Percentiles rank a stretch among this genome's conserved stretches.
phyloP scores from a whole-genome alignment of 2,888 invertebrate genomes.

The Dinocampus coccinellae region DNA sequence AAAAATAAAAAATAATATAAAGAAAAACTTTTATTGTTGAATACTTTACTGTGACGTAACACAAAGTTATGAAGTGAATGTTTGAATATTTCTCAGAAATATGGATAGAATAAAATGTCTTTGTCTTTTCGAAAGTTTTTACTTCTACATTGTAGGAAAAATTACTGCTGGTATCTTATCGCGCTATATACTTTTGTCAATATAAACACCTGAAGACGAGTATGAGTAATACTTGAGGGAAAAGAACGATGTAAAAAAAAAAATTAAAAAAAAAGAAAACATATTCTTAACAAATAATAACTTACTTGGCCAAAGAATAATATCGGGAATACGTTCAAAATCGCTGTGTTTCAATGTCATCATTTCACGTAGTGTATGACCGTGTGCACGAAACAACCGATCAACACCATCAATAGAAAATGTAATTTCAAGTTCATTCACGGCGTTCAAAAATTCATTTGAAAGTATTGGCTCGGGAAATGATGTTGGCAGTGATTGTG shows the following conservation, averaged over 20 bases:
- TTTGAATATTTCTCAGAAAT: not conserved
- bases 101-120: not conserved
- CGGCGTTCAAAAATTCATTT: conserved; percentile 73
- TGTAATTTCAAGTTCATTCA: conserved; percentile 72
- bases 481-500: conserved; percentile 73
- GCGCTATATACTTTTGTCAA: not conserved
- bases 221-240: not conserved
- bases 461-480: conserved; percentile 80
- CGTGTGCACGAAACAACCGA: conserved; percentile 89
- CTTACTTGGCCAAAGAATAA: conserved; percentile 93
- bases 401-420: conserved; percentile 84
- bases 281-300: not conserved
- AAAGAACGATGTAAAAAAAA: not conserved
- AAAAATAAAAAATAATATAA: not conserved
- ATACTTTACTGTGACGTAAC: not conserved
- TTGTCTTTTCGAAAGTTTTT: not conserved
- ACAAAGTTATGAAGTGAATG: not conserved
- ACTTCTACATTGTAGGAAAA: not conserved
- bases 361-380: conserved; percentile 94
- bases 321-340: conserved; percentile 90
- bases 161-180: conserved; percentile 12
- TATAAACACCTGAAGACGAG: no score
- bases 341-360: conserved; percentile 79
- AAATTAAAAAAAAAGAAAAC: not conserved
- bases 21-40: not conserved